Evolutionary conservation across 2,797 vertebrate genomes (phyloP).

Genomic region (Galago senegalensis): DNA sequence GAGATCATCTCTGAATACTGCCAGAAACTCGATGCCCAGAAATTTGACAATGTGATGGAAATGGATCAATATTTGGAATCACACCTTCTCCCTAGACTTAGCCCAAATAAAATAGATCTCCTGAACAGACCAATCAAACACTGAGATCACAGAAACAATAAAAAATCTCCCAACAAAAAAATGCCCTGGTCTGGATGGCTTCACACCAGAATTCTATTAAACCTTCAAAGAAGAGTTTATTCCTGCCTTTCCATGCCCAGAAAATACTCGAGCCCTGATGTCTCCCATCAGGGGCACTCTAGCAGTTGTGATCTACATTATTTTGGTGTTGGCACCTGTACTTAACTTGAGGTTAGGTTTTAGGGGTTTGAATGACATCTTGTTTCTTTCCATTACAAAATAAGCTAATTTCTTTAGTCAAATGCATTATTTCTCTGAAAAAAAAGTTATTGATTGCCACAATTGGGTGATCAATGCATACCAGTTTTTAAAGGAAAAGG

Average conservation of each 20-base stretch:
- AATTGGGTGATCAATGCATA: constrained; percentile 86
- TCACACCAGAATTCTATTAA: no score
- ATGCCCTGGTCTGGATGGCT: no score
- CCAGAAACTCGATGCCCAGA: no score
- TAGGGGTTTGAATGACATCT: constrained; percentile 85
- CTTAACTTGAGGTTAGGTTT: constrained; percentile 73
- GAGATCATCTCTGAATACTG: no score
- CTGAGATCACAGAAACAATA: no score
- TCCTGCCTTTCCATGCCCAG: not conserved
- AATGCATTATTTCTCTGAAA: constrained; percentile 86
- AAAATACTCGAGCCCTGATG: not conserved
- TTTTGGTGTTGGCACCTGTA: not conserved
- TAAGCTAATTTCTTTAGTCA: constrained; percentile 89
- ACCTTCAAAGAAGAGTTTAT: not conserved
- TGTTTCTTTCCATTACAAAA: constrained; percentile 86
- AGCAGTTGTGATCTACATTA: constrained; percentile 33
- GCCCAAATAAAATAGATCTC: no score
- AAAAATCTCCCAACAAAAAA: no score
- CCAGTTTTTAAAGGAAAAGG: constrained; percentile 84
- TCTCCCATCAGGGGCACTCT: not conserved
- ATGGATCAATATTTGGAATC: no score
- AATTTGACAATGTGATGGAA: no score
- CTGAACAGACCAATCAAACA: no score
- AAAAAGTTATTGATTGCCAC: constrained; percentile 88
- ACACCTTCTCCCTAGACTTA: no score